phyloP scores from a whole-genome alignment of 2,888 invertebrate species.

The Dicycla oo region DNA sequence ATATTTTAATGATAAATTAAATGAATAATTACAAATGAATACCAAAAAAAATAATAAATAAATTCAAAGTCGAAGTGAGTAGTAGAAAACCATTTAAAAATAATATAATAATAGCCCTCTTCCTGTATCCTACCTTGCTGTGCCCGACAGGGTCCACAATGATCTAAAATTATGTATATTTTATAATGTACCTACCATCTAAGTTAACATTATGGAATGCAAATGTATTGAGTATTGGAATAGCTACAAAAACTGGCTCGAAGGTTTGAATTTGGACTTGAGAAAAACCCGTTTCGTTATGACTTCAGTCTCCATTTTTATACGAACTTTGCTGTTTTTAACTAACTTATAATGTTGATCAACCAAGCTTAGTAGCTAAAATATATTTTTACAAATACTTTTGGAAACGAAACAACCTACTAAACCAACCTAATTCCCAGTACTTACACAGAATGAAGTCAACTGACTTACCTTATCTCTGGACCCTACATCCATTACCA shows the following conservation, averaged over 20 bases:
- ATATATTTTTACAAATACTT: background rate
- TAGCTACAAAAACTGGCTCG: background rate
- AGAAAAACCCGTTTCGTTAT: background rate
- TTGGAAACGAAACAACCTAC: background rate
- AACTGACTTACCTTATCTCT: conserved; percentile 55
- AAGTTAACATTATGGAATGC: no score
- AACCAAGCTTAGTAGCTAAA: background rate
- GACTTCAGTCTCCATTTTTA: background rate
- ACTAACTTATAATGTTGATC: background rate
- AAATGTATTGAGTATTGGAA: no score
- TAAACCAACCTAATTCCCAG: conserved; percentile 20
- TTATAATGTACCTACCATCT: no score
- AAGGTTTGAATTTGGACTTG: background rate
- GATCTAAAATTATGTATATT: no score
- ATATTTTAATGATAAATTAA: no score
- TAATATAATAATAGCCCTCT: no score
- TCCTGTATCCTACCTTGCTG: no score
- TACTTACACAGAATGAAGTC: conserved; percentile 34
- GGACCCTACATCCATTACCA: conserved; percentile 63
- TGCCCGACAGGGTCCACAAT: no score
- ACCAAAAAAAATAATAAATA: no score
- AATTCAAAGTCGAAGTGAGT: no score
- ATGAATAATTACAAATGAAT: no score
- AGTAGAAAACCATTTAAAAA: background rate
- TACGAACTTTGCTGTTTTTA: background rate